phyloP scores from a whole-genome alignment of 2,797 vertebrate species.

The Acipenser oxyrinchus region DNA sequence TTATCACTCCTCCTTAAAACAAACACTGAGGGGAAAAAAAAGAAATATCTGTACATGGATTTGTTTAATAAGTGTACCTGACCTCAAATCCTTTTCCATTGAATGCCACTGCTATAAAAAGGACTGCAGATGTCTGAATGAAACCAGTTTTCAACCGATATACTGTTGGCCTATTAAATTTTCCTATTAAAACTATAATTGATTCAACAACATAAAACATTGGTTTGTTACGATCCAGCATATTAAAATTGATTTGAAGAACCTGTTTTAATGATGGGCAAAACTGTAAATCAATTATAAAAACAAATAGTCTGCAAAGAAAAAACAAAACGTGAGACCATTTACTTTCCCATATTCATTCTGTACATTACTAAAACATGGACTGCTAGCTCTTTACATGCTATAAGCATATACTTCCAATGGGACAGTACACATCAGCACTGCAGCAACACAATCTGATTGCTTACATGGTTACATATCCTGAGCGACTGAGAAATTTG shows the following conservation, averaged over 20 bases:
- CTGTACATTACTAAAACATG: too few relatives aligned
- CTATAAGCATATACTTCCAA: too few relatives aligned
- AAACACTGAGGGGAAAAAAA: too few relatives aligned
- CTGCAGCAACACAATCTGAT: conserved; percentile 1
- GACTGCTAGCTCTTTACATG: too few relatives aligned
- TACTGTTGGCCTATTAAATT: not conserved
- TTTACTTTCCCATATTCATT: not conserved
- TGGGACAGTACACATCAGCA: not conserved
- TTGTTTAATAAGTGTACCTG: conserved; percentile 23
- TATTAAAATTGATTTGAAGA: not conserved
- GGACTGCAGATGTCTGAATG: too few relatives aligned
- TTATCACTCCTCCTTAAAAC: too few relatives aligned
- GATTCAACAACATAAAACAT: not conserved
- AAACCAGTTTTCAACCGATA: too few relatives aligned
- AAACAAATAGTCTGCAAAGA: too few relatives aligned
- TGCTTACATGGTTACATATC: conserved; percentile 6
- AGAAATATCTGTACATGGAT: too few relatives aligned
- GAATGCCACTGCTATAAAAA: too few relatives aligned
- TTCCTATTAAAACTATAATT: not conserved
- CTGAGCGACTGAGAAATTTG: not conserved
- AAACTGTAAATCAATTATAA: too few relatives aligned
- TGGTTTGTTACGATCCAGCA: not conserved
- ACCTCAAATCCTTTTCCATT: conserved; percentile 17
- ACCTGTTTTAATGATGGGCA: not conserved
- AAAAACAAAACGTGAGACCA: not conserved